A percentile compares a stretch with the other conserved stretches of the same genome.
Conservation (phyloP, 1,140 invertebrate species). For the Kradibia gibbosae region DNA sequence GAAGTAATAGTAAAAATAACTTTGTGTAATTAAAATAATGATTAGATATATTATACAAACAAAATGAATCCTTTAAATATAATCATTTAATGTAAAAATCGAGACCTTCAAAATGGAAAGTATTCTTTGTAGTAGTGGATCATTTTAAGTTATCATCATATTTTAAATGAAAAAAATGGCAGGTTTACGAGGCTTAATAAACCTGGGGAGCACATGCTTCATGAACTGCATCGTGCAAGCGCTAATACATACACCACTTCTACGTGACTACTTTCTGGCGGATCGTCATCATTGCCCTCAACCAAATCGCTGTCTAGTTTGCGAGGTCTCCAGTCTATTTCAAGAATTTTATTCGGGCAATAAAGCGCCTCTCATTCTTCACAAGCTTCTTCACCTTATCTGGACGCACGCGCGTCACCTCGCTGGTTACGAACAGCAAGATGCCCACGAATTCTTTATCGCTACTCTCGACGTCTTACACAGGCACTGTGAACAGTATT, state of each 20-base stretch:
- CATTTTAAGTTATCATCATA: no score
- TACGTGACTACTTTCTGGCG: slow-evolving; percentile 96
- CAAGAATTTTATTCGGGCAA: slow-evolving; percentile 96
- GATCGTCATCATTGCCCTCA: slow-evolving; percentile 90
- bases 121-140: no score
- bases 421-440: slow-evolving; percentile 97
- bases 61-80: no score
- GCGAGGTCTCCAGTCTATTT: slow-evolving; percentile 90
- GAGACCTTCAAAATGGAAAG: no score
- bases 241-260: slow-evolving; percentile 93
- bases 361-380: slow-evolving; percentile 88
- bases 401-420: slow-evolving; percentile 97
- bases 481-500: slow-evolving; percentile 84
- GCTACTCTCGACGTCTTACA: slow-evolving; percentile 94
- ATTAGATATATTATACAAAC: no score
- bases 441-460: slow-evolving; percentile 99
- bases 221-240: slow-evolving; percentile 99
- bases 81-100: no score
- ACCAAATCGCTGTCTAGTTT: slow-evolving; percentile 87
- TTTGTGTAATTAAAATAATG: no score
- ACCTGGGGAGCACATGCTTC: slow-evolving; percentile 98
- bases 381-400: slow-evolving; percentile 91
- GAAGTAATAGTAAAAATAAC: no score
- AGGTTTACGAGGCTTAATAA: slow-evolving; percentile 92
- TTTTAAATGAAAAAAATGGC: neutral